Percentiles rank a stretch among this genome's conserved stretches.
Evolutionary conservation across 2,113 vertebrate genomes (phyloP).

Genomic region (Malurus alboscapulatus): DNA sequence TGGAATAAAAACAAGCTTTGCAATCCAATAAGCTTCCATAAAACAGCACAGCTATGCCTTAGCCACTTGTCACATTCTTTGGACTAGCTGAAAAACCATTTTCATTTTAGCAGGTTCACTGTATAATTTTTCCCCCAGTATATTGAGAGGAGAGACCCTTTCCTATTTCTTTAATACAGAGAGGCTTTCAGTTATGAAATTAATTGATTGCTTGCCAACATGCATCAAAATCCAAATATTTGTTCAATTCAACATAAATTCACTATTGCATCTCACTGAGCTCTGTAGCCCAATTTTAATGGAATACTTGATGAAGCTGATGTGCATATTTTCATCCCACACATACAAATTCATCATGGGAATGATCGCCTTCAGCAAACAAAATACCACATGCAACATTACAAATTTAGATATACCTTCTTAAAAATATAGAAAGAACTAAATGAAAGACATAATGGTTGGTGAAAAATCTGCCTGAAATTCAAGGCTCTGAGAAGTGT

Average conservation of each 20-base stretch:
- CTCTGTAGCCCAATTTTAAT: slow-evolving; percentile 11
- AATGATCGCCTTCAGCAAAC: slow-evolving; percentile 36
- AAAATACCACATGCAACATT: neutral
- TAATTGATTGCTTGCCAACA: neutral
- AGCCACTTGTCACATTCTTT: neutral
- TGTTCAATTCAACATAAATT: slow-evolving; percentile 14
- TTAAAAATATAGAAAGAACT: neutral
- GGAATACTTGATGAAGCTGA: slow-evolving; percentile 28
- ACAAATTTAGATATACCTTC: slow-evolving; percentile 1
- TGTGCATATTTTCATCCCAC: slow-evolving; percentile 36
- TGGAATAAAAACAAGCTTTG: neutral
- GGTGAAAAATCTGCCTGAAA: neutral
- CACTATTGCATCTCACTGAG: neutral
- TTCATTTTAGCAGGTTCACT: neutral
- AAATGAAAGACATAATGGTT: neutral
- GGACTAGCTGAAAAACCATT: neutral
- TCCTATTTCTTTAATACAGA: neutral
- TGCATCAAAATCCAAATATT: slow-evolving; percentile 28
- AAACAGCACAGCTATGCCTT: neutral
- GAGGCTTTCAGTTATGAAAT: neutral
- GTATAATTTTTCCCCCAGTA: neutral
- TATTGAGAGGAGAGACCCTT: neutral
- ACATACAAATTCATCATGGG: slow-evolving; percentile 23
- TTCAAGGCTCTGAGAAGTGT: neutral
- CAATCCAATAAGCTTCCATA: neutral